Base-by-base conservation (phyloP, 1,140 invertebrate genomes). In the Aphelinus certus region DNA sequence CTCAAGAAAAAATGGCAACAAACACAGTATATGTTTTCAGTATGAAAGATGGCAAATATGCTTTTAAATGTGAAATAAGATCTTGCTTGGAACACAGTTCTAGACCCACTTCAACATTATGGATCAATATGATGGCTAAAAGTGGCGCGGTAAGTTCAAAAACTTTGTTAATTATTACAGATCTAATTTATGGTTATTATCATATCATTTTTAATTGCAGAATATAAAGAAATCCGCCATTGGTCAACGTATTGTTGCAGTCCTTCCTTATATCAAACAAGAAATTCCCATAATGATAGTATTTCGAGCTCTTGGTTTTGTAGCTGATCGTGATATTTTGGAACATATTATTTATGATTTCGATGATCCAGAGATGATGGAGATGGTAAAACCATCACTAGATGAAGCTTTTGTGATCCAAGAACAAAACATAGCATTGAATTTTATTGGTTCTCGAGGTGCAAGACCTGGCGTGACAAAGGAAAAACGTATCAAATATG, bases 1-100 rank as follows among this genome's bases (percentile, higher is more conserved):
- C 97, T 10, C 98, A 99, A 88, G 98, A 99, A 87, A 99, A 99
- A 89, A 99, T 99, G 98, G 97, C 98, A n/a, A 98, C 97, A 7
- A 99, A 99, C 85, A 99, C 97, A 73, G 98, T 99, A 1, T 99
- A 99, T 88, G 98, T 99, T n/a, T 99, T 99, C 84, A 94, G 95
- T 82, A 97, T 99, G 95, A 99, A 99, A 89, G 95, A 96, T 86
- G 95, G 95, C 68, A 99, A 99, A 88, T 99, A 96, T 91, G 96
- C 97, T 5, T 99, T 94, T 83, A 99, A 98, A 89, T 93, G 96
- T 76, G 98, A 99, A 90, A 97, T 98, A 77, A 89, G 98, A 43
- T 99, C 97, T 1, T 98, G 96, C 84, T 88, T 99, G 51, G 98
- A 99, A 85, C 96, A 99, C 85, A 93, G 91, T 83, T 93, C 92